phyloP scores from a whole-genome alignment of 2,888 invertebrate genomes.

The Eupithecia subfuscata region DNA sequence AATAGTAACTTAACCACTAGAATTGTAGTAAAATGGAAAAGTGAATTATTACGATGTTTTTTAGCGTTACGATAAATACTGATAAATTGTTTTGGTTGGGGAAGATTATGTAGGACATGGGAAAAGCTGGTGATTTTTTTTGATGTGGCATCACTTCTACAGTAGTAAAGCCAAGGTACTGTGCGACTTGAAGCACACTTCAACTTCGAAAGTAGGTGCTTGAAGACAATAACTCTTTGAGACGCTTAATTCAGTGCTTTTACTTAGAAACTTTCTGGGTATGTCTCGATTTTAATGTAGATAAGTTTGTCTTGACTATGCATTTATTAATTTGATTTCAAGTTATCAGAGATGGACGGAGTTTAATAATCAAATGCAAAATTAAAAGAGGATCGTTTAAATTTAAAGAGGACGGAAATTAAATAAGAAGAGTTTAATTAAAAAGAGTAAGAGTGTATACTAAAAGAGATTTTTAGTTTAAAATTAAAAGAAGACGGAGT shows the following conservation, averaged over 20 bases:
- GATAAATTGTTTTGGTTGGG: not conserved
- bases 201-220: constrained; percentile 35
- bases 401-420: too few relatives aligned
- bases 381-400: not conserved
- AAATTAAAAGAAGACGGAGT: too few relatives aligned
- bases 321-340: not conserved
- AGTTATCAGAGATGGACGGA: not conserved
- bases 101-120: not conserved
- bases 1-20: not conserved
- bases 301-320: not conserved
- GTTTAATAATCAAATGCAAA: not conserved
- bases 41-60: not conserved
- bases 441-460: too few relatives aligned
- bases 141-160: constrained; percentile 7
- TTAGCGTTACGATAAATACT: not conserved
- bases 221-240: constrained; percentile 40
- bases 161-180: constrained; percentile 6
- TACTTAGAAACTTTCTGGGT: constrained; percentile 11
- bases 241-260: constrained; percentile 34
- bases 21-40: not conserved
- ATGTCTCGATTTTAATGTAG: constrained; percentile 14
- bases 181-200: constrained; percentile 36
- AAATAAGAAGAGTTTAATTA: too few relatives aligned
- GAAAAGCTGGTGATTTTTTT: not conserved
- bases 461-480: too few relatives aligned